These are phyloP conservation scores for Spongia lamella DNA, from an alignment of 37 sponge, comb jelly and placozoan genomes.

Conservation along the genomic window DNA sequence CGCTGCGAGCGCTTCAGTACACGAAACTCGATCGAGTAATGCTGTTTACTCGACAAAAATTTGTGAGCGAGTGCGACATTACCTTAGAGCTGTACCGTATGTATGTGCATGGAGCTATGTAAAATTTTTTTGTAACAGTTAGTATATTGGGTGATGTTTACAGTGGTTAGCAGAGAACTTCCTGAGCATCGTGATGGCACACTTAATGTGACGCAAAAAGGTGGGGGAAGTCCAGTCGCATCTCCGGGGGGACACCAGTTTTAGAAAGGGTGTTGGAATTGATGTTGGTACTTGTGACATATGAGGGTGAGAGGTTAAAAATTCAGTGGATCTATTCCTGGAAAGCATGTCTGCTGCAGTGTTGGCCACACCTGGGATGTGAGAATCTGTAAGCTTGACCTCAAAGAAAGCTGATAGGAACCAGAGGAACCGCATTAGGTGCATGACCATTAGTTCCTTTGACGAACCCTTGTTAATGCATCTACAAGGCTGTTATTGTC, in stretches of 20 bases:
- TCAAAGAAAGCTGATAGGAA: slow-evolving; percentile 30
- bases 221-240: slow-evolving; percentile 53
- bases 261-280: slow-evolving; percentile 1
- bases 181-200: too few relatives aligned
- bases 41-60: too few relatives aligned
- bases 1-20: too few relatives aligned
- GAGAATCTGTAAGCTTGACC: neutral
- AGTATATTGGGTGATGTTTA: too few relatives aligned
- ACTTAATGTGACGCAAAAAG: too few relatives aligned
- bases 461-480: neutral
- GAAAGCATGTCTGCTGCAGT: slow-evolving; percentile 50
- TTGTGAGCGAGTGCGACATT: too few relatives aligned
- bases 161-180: too few relatives aligned
- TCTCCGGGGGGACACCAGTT: slow-evolving; percentile 11
- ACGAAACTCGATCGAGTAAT: too few relatives aligned
- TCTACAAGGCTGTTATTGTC: slow-evolving; percentile 42
- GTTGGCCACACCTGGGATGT: slow-evolving; percentile 26
- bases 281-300: neutral
- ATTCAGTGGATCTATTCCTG: neutral
- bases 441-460: slow-evolving; percentile 14
- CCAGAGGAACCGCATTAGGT: slow-evolving; percentile 32
- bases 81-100: too few relatives aligned
- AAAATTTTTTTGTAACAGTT: too few relatives aligned
- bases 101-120: too few relatives aligned
- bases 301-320: slow-evolving; percentile 5